These are phyloP conservation scores for Paragorgia papillata DNA, from an alignment of 92 coral and sea anemone species.

Conservation along the genomic window DNA sequence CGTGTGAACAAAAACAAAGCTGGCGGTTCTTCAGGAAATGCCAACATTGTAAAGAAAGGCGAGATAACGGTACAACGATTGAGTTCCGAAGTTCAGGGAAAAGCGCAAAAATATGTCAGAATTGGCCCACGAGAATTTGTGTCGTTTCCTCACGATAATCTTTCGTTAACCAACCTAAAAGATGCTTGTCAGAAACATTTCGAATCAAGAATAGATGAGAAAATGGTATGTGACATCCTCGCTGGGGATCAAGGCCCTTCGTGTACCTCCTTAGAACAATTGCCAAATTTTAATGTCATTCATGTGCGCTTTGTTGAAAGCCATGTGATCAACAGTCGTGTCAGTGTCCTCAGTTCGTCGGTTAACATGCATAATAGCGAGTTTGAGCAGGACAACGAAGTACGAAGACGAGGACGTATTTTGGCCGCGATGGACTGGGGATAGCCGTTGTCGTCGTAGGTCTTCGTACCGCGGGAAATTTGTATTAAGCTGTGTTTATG, in stretches of 20 bases:
- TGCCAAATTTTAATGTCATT: constrained; percentile 18
- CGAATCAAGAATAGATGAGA: constrained; percentile 6
- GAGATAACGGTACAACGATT: constrained; percentile 43
- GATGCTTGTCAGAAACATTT: constrained; percentile 39
- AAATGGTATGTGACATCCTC: constrained; percentile 25
- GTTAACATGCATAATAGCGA: too few relatives aligned
- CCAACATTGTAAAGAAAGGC: constrained; percentile 27
- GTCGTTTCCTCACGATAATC: constrained; percentile 13
- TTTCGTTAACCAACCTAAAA: constrained; percentile 19
- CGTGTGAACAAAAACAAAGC: constrained; percentile 12
- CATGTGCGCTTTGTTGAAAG: constrained; percentile 11
- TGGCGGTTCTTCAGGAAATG: not conserved
- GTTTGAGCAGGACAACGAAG: too few relatives aligned
- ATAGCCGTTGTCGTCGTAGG: too few relatives aligned
- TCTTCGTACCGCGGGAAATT: too few relatives aligned
- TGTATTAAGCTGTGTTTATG: too few relatives aligned
- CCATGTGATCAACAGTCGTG: not conserved
- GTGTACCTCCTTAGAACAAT: constrained; percentile 37
- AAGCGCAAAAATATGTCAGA: constrained; percentile 43
- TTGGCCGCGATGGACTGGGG: not conserved
- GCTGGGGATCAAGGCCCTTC: constrained; percentile 53
- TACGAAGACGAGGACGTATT: too few relatives aligned
- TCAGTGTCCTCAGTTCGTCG: not conserved
- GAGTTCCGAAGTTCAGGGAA: constrained; percentile 49
- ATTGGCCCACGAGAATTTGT: constrained; percentile 50